Evolutionary conservation across 2,888 invertebrate species (phyloP), one percentile per base, ranked within the genome.

Genomic region (Phoronis australis): DNA sequence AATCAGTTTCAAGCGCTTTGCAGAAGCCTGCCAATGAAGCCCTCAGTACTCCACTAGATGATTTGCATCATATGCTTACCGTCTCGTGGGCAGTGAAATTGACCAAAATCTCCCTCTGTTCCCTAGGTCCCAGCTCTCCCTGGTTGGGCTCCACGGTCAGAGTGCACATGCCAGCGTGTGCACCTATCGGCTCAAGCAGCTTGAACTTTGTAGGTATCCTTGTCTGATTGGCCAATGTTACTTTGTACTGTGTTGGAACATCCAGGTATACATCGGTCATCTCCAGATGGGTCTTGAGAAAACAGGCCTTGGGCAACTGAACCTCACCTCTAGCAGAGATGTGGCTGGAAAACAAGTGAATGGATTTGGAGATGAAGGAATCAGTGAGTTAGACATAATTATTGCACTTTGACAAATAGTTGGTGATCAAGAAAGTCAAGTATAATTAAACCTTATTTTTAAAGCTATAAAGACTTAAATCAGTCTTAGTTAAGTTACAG

Each of bases 181-280:
- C 54, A 20, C 71, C 71, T 64, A 37, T 50, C 62, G 71, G 62
- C 51, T 57, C 35, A 5, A 48, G 46, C 69, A 70, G 73, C 31
- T 64, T 50, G 56, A 66, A 76, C 20, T 49, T 50, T 24, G 73
- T 63, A 1, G 61, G 56, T n/a, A 76, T 55, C 4, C 68, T 57
- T 4, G 73, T 71, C 55, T 74, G 68, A 56, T 75, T 76, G 52
- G 65, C 52, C 15, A 76, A 58, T 15, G 56, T 58, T 22, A 69
- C 68, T 15, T 57, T 57, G 44, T 64, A 64, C 37, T 53, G 48
- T 25, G 61, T 58, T 4, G 70, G 66, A 4, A 73, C 71, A 24
- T 61, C 64, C 12, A 69, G 51, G 54, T 68, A 76, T 4, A 74
- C 69, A 35, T 65, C 65, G 1, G 61, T 59, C 52, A 72, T 56